Base-by-base conservation (phyloP, 2,797 vertebrate species). In the Halcyon chelicuti region DNA sequence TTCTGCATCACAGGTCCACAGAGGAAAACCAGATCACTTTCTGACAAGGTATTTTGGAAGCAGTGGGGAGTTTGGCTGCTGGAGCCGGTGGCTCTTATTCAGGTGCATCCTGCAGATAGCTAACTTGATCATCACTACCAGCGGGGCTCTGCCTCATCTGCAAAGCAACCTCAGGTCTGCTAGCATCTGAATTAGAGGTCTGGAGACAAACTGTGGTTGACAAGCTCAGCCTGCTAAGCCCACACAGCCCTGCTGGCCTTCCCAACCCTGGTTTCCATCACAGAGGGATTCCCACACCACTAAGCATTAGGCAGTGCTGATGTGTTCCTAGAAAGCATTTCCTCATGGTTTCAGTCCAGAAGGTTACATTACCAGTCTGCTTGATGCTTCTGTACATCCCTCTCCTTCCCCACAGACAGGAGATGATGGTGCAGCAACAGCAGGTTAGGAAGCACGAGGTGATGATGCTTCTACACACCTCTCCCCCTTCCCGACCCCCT, bases 301-400 rank as follows among this genome's bases (percentile, higher is more conserved):
- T 54, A 44, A 76, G 51, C 4, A 2, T 82, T 20, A 57, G 5
- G 31, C 33, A 58, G 74, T 22, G 72, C 60, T 85, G 47, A 73
- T 19, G 8, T 76, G 63, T 85, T 76, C 81, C 82, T 94, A 49
- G 90, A 95, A 95, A 91, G 68, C 31, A 65, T 83, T 93, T 93
- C 47, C 89, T 89, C 7, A 2, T 37, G 28, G 28, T 85, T 67
- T 62, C 28, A 74, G 21, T 49, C 71, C 39, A 52, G 60, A 66
- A 16, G 16, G 29, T 67, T 73, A 39, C 26, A 75, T 20, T 4
- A 26, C 67, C 71, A 73, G 62, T 42, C 63, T 46, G 55, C 33
- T 39, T 8, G 6, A 65, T 86, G 44, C 44, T 88, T 75, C 40
- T 35, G 28, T n/a, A 11, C 65, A 42, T 55, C 63, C 20, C 25